A percentile compares a stretch with the other conserved stretches of the same genome.
phyloP scores from a whole-genome alignment of 2,797 vertebrate genomes.

The Anas acuta region DNA sequence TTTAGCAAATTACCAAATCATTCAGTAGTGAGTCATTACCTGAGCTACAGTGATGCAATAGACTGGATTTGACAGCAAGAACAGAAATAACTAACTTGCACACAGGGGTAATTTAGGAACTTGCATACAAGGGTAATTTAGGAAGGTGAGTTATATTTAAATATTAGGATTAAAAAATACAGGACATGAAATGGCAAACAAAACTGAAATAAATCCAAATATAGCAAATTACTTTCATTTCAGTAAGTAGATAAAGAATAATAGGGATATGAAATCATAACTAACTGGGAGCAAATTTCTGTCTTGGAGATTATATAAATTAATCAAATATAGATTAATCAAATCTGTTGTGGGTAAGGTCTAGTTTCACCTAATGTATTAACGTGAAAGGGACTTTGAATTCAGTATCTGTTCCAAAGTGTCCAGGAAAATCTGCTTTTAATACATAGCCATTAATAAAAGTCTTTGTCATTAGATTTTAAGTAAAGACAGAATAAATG shows the following conservation, averaged over 20 bases:
- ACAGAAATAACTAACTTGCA: slow-evolving; percentile 44
- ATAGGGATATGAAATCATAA: background rate
- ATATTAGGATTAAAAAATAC: background rate
- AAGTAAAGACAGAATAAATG: slow-evolving; percentile 15
- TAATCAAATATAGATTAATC: background rate
- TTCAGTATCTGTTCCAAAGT: background rate
- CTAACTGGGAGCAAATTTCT: background rate
- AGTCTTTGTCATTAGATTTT: background rate
- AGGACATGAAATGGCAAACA: slow-evolving; percentile 19
- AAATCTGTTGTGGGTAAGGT: background rate
- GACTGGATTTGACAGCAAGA: background rate
- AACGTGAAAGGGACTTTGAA: background rate
- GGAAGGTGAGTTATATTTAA: slow-evolving; percentile 17
- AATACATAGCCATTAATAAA: background rate
- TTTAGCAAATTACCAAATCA: slow-evolving; percentile 38
- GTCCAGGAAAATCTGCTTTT: background rate
- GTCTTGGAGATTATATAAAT: background rate
- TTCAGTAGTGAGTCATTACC: slow-evolving; percentile 53
- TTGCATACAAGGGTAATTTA: background rate
- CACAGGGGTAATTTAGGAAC: background rate
- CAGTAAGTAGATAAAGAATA: background rate
- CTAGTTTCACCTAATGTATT: background rate
- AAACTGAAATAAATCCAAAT: slow-evolving; percentile 35
- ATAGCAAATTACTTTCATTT: slow-evolving; percentile 33
- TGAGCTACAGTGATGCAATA: slow-evolving; percentile 37